Conservation (phyloP, 2,113 vertebrate species). For the Platichthys flesus region DNA sequence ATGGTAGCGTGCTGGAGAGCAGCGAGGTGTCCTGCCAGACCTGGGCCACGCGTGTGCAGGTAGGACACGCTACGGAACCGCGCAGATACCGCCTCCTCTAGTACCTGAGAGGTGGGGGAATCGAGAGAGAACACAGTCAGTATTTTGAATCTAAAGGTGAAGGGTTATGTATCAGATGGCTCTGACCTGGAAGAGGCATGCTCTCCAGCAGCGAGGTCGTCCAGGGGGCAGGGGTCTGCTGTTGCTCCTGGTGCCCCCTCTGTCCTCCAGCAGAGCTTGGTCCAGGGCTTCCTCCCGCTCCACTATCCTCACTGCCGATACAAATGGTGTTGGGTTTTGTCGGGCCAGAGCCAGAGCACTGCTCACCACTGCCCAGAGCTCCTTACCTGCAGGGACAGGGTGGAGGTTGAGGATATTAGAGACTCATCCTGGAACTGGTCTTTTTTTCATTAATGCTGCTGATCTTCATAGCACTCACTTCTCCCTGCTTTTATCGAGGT, state of each 20-base stretch:
- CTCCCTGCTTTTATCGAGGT: too few species aligned
- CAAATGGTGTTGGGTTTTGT: conserved; percentile 90
- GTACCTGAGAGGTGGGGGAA: conserved; percentile 53
- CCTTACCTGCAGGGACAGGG: conserved; percentile 67
- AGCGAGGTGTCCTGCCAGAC: conserved; percentile 87
- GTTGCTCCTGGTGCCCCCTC: conserved; percentile 43
- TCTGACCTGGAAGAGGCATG: conserved; percentile 85
- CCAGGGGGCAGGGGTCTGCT: conserved; percentile 82
- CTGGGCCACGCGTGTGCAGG: conserved; percentile 81
- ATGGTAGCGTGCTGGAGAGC: conserved; percentile 87
- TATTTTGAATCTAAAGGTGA: neutral
- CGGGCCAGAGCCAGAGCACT: conserved; percentile 83
- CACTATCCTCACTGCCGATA: conserved; percentile 91
- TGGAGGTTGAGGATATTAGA: neutral
- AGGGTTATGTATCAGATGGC: neutral
- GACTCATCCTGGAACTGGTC: neutral
- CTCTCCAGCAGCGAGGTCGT: conserved; percentile 90
- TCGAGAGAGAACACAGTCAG: neutral
- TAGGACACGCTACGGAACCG: conserved; percentile 82
- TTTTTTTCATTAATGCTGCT: too few species aligned
- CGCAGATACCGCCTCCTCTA: conserved; percentile 81
- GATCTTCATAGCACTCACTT: too few species aligned
- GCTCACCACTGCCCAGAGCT: conserved; percentile 88
- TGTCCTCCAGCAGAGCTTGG: conserved; percentile 75
- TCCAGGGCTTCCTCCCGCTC: conserved; percentile 91